Conservation (phyloP, 2,113 vertebrate species). For the Grammomys dolichurus region DNA sequence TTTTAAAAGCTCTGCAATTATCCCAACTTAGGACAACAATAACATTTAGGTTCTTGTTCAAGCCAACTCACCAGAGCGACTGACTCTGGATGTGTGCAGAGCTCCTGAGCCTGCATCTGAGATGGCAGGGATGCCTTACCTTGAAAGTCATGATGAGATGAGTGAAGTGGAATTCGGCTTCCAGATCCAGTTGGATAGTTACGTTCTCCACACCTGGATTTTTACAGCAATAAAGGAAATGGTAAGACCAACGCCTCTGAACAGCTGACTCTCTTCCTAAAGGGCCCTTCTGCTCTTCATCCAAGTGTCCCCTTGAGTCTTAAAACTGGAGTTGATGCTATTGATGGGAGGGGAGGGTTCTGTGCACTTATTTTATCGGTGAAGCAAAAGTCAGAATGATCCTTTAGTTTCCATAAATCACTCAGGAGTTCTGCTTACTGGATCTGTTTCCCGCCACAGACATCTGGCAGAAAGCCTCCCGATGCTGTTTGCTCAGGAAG, state of each 20-base stretch:
- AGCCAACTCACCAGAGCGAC: neutral
- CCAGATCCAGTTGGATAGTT: constrained; percentile 95
- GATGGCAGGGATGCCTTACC: constrained; percentile 87
- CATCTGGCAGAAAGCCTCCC: neutral
- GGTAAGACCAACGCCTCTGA: constrained; percentile 32
- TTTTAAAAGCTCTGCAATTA: constrained; percentile 22
- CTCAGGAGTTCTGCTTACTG: neutral
- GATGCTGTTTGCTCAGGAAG: neutral
- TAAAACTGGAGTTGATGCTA: neutral
- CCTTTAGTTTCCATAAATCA: neutral
- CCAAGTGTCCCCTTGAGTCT: neutral
- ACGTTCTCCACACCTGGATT: constrained; percentile 94
- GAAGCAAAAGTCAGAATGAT: neutral
- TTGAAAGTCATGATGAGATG: constrained; percentile 99
- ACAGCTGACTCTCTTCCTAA: neutral
- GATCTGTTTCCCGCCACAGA: neutral
- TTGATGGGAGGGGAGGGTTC: neutral
- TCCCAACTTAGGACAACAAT: constrained; percentile 25
- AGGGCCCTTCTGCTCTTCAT: accelerated
- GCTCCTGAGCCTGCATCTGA: neutral
- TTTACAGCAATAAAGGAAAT: constrained; percentile 44
- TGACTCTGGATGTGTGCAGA: neutral
- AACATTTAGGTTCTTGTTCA: constrained; percentile 43
- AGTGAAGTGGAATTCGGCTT: constrained; percentile 99
- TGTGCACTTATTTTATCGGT: neutral